Conservation (phyloP, 2,888 invertebrate species). For the Homarus gammarus region DNA sequence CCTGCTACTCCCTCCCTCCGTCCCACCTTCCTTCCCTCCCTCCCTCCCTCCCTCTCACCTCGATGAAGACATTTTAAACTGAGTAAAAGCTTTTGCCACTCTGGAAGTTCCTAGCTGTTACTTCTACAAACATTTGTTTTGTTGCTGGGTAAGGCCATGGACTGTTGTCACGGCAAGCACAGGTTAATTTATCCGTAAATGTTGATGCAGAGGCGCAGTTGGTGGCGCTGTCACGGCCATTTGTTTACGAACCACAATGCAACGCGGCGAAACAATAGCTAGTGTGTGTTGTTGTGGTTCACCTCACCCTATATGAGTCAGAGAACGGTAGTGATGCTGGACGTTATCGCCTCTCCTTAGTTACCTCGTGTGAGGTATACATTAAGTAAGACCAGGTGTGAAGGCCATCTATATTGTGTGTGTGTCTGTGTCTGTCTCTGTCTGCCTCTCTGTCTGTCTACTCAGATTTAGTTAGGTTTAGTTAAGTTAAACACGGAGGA, state of each 20-base stretch:
- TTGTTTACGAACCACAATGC: neutral
- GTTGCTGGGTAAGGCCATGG: neutral
- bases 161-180: constrained; percentile 6
- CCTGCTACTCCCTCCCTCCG: neutral
- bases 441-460: too few species aligned
- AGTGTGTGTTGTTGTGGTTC: too few species aligned
- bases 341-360: too few species aligned
- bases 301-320: too few species aligned
- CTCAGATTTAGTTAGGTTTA: too few species aligned
- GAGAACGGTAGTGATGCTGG: too few species aligned
- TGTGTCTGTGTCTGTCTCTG: too few species aligned
- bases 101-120: neutral
- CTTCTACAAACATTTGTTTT: neutral
- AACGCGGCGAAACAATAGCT: neutral
- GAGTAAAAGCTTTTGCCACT: neutral
- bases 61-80: neutral
- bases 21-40: neutral
- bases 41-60: neutral
- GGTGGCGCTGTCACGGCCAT: neutral
- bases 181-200: neutral
- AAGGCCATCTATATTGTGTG: too few species aligned
- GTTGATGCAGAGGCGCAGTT: neutral
- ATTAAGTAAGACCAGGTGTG: too few species aligned
- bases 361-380: too few species aligned
- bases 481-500: too few species aligned